A percentile compares a stretch with the other conserved stretches of the same genome.
Conservation (phyloP, 2,888 invertebrate species). For the Ornithoptera alexandrae region DNA sequence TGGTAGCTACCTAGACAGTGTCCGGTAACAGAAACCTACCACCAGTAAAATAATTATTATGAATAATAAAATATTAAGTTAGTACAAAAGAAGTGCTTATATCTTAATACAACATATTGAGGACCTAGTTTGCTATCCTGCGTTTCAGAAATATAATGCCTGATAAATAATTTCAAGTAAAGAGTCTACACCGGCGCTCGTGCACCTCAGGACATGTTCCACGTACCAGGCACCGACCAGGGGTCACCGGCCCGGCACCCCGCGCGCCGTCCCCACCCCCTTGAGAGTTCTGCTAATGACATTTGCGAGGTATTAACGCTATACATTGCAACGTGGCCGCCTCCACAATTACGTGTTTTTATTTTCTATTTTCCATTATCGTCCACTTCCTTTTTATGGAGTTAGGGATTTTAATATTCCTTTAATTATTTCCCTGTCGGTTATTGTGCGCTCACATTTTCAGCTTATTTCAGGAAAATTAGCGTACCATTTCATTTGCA, state of each 20-base stretch:
- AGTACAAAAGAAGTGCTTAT: not conserved
- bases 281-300: conserved; percentile 51
- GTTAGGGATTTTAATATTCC: conserved; percentile 27
- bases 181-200: conserved; percentile 11
- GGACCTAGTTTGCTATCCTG: not conserved
- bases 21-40: no score
- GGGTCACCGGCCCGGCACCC: conserved; percentile 40
- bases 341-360: conserved; percentile 28
- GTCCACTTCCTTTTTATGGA: conserved; percentile 24
- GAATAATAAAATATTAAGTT: no score
- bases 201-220: conserved; percentile 20
- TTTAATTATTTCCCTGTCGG: conserved; percentile 27
- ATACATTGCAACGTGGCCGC: conserved; percentile 33
- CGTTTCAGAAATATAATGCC: not conserved
- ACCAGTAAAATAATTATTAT: no score
- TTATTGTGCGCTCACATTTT: conserved; percentile 23
- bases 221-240: conserved; percentile 39
- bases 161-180: not conserved
- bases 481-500: conserved; percentile 3
- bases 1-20: no score
- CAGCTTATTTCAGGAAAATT: conserved; percentile 22
- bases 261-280: conserved; percentile 32
- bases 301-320: conserved; percentile 50
- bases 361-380: conserved; percentile 31
- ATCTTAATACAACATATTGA: not conserved